Percentiles rank a stretch among this genome's conserved stretches.
These are phyloP conservation scores for Vicugna pacos DNA, from an alignment of 2,113 vertebrate species.

Conservation along the genomic window DNA sequence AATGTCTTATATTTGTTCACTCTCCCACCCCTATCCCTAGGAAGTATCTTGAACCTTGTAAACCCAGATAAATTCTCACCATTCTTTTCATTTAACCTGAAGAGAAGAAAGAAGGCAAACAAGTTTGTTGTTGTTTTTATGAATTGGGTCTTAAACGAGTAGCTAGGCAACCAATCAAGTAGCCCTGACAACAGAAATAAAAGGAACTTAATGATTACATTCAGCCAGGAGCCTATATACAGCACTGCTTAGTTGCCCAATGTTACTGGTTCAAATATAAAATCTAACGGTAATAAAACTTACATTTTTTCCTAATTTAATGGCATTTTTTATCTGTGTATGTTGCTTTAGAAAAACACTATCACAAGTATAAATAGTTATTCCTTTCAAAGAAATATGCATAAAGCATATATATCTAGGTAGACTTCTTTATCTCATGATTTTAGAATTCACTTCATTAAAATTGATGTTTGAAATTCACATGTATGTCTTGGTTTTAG, in stretches of 20 bases:
- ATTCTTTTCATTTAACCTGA: conserved; percentile 59
- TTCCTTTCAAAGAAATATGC: conserved; percentile 49
- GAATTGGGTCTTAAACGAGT: conserved; percentile 79
- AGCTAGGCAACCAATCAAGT: conserved; percentile 78
- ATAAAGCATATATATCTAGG: neutral
- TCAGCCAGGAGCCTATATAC: conserved; percentile 27
- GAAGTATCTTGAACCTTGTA: conserved; percentile 36
- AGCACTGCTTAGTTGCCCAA: neutral
- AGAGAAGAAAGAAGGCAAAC: conserved; percentile 66
- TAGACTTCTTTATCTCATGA: neutral
- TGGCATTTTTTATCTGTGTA: neutral
- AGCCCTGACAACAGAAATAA: conserved; percentile 81
- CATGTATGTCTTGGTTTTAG: conserved; percentile 35
- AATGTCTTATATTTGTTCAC: conserved; percentile 16
- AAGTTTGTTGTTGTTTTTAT: conserved; percentile 63
- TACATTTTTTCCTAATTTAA: conserved; percentile 20
- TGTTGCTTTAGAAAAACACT: conserved; percentile 14
- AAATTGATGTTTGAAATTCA: conserved; percentile 56
- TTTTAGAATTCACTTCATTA: conserved; percentile 41
- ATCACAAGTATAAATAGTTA: neutral
- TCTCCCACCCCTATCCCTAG: conserved; percentile 1
- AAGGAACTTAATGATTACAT: conserved; percentile 54
- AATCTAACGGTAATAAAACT: conserved; percentile 38
- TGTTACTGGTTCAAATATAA: conserved; percentile 66
- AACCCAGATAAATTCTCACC: conserved; percentile 25